Evolutionary conservation across 2,888 invertebrate species (phyloP).

Genomic region (Plagodis dolabraria): DNA sequence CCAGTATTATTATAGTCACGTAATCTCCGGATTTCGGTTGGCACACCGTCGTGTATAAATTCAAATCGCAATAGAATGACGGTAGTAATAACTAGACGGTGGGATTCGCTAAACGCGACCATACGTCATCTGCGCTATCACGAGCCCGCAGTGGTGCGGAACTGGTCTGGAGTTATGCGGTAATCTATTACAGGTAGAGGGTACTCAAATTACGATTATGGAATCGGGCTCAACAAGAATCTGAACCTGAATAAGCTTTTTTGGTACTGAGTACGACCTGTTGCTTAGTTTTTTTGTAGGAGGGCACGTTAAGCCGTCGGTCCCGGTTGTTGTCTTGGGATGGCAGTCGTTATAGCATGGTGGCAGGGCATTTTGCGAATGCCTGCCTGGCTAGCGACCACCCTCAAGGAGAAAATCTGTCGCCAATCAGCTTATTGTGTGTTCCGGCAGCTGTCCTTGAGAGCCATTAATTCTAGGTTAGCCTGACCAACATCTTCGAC

Average conservation of each 20-base stretch:
- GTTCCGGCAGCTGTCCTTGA: too few relatives aligned
- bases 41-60: constrained; percentile 43
- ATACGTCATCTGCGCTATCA: constrained; percentile 57
- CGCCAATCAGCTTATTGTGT: too few relatives aligned
- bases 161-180: constrained; percentile 34
- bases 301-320: too few relatives aligned
- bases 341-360: too few relatives aligned
- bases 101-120: constrained; percentile 45
- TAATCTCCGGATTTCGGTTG: constrained; percentile 29
- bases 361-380: too few relatives aligned
- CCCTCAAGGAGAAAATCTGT: too few relatives aligned
- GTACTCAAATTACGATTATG: constrained; percentile 14
- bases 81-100: constrained; percentile 50
- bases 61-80: constrained; percentile 47
- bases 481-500: too few relatives aligned
- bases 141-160: constrained; percentile 47
- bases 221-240: not conserved
- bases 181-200: constrained; percentile 28
- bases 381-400: too few relatives aligned
- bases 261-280: too few relatives aligned
- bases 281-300: too few relatives aligned
- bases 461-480: too few relatives aligned
- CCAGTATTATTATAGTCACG: constrained; percentile 27
- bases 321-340: too few relatives aligned
- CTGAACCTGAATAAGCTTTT: not conserved